Evolutionary conservation across 2,113 vertebrate species (phyloP).

Genomic region (Sturnus vulgaris): DNA sequence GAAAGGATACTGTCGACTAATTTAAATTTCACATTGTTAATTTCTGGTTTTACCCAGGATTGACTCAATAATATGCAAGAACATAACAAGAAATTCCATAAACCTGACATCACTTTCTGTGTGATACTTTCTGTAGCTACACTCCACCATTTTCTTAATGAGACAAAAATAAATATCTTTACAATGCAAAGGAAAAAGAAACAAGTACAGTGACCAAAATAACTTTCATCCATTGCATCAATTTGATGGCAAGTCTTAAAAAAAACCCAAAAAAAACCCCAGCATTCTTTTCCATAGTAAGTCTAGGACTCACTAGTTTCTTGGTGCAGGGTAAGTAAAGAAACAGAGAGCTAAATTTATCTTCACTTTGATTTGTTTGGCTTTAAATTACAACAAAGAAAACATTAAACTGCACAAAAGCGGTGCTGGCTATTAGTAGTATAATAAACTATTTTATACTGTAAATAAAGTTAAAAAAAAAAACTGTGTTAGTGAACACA

Average conservation of each 20-base stretch:
- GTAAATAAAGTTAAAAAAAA: not conserved
- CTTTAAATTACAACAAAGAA: not conserved
- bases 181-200: not conserved
- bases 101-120: not conserved
- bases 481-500: not conserved
- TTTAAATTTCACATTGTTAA: not conserved
- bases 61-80: not conserved
- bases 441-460: not conserved
- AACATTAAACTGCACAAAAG: not conserved
- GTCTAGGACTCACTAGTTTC: not conserved
- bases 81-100: not conserved
- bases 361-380: not conserved
- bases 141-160: not conserved
- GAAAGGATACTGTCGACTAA: not conserved
- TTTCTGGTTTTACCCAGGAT: not conserved
- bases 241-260: not conserved
- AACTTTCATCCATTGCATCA: not conserved
- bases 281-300: not conserved
- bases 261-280: not conserved
- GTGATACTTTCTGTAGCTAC: not conserved
- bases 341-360: not conserved
- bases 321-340: not conserved
- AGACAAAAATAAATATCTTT: not conserved
- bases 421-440: not conserved
- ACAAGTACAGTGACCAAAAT: not conserved